Evolutionary conservation across 2,888 invertebrate genomes (phyloP), one percentile per base, ranked within the genome.

Genomic region (Agonopterix heracliana): DNA sequence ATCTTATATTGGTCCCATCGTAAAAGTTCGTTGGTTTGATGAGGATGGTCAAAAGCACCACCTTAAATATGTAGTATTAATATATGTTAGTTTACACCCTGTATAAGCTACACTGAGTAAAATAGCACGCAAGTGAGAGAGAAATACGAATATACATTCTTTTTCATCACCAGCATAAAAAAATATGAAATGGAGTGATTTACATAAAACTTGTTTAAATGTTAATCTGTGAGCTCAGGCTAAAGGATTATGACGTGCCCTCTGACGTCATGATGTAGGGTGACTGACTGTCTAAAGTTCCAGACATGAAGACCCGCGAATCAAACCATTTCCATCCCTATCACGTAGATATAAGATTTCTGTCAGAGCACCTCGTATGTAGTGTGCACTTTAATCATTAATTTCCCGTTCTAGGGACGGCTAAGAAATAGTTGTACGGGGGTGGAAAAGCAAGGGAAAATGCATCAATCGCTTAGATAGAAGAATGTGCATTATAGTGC

Each of bases 191-290:
- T 26, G 59, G 53, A 64, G 64, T 59, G 71, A 84, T 87, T 86
- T 83, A 79, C 86, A 87, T 87, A 86, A 85, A 87, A 78, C 80
- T 85, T 83, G 82, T 86, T 82, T 84, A 87, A 84, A 87, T 87
- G 86, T 83, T 85, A 87, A 86, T 86, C 80, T 71, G 66, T 67
- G 63, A 71, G 72, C 70, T 70, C 65, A 68, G 70, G 70, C 26
- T 26, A 26, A 72, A 64, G 73, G 76, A 77, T 80, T 80, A 78
- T 78, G 76, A 81, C 72, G 70, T 80, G 71, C 77, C 77, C 80
- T 76, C 69, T 74, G 78, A 73, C 69, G 64, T 63, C 48, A 51
- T 34, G 47, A 48, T 47, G 34, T 44, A 60, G 56, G 64, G 66
- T 60, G 54, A 50, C 52, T 59, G 63, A 59, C 59, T 43, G 26